Evolutionary conservation across 2,888 invertebrate genomes (phyloP), one percentile per base, ranked within the genome.

Genomic region (Adineta ricciae): DNA sequence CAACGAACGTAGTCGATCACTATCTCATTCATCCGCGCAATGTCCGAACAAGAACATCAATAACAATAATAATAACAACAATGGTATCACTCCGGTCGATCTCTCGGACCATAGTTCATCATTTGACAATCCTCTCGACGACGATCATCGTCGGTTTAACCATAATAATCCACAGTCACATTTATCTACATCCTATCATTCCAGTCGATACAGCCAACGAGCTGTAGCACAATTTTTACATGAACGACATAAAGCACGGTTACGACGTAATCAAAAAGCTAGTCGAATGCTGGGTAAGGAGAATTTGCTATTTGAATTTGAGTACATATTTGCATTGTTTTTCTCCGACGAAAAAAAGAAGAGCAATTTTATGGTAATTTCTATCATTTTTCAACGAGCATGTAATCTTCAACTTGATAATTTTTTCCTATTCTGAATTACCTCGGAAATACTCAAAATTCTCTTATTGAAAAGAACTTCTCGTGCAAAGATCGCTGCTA

Each of bases 181-280:
- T n/a, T 9, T 19, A n/a, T 78, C 41, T n/a, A 78, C 41, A 78
- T 36, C 78, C 24, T 32, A 24, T 78, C 24, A 32, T 78, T 78
- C 78, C 38, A 78, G 78, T 41, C 78, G 78, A 1, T 78, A 78
- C 41, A 78, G 78, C n/a, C 41, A 38, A 78, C 38, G 41, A 9
- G 78, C 78, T 2, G 16, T 78, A 24, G 78, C 78, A 41, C 9
- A 78, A n/a, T 78, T 78, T 24, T 41, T 78, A 41, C 78, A 41
- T 41, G 78, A 78, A 78, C 38, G 78, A 78, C 84, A 73, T 52
- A 85, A 85, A 52, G 38, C 83, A 56, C 38, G 85, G 21, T 36
- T 85, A 46, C 73, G 83, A 78, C 83, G 85, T 1, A 85, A 85
- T 46, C 72, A 83, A 41, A 85, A 85, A 82, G 85, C 85, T 16